Conservation (phyloP, 2,113 vertebrate genomes). For the Spea bombifrons region DNA sequence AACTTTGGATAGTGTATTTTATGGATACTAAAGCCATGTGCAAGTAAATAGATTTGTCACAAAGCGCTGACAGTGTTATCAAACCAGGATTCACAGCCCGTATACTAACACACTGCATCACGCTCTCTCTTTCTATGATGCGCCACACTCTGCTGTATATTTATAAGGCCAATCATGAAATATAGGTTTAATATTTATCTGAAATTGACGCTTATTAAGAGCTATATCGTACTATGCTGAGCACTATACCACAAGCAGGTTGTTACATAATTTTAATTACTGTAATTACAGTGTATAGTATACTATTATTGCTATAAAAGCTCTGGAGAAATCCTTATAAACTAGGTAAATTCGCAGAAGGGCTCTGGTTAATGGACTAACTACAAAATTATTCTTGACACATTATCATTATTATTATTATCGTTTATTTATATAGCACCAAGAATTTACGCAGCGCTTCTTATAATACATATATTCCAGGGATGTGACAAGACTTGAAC, state of each 20-base stretch:
- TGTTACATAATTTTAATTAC: constrained; percentile 34
- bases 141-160: constrained; percentile 19
- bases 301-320: constrained; percentile 13
- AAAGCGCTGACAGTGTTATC: background rate
- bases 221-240: constrained; percentile 17
- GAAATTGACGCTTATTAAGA: constrained; percentile 28
- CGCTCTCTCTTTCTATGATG: background rate
- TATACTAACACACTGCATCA: background rate
- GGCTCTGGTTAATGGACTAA: constrained; percentile 25
- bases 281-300: constrained; percentile 30
- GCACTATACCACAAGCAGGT: constrained; percentile 22
- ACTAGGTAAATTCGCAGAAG: constrained; percentile 16
- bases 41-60: constrained; percentile 35
- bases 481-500: too few species aligned
- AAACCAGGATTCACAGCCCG: background rate
- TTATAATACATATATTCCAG: too few species aligned
- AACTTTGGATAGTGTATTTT: constrained; percentile 8
- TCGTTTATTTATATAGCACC: too few species aligned
- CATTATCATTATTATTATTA: background rate
- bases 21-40: constrained; percentile 21
- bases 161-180: constrained; percentile 13
- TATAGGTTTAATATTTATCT: constrained; percentile 10
- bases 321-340: constrained; percentile 26
- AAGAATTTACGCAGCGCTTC: too few species aligned
- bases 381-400: background rate